Percentiles rank a stretch among this genome's conserved stretches.
These are phyloP conservation scores for Thunnus thynnus DNA, from an alignment of 2,113 vertebrate species.

Conservation along the genomic window DNA sequence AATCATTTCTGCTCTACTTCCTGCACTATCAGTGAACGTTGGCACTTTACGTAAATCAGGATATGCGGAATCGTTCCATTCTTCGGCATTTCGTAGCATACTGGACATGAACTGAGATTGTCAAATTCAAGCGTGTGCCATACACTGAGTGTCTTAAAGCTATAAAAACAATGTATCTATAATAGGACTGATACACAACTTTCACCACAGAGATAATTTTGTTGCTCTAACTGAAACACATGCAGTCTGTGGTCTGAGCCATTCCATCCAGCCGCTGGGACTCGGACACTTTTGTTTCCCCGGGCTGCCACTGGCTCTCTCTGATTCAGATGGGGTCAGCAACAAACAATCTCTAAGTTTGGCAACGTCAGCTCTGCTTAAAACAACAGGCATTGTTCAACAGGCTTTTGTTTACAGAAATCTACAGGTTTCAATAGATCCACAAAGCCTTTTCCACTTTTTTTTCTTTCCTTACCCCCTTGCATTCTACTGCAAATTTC, in stretches of 20 bases:
- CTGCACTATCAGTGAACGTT: no score
- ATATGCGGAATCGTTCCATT: no score
- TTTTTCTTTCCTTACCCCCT: conserved; percentile 28
- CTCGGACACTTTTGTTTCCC: conserved; percentile 69
- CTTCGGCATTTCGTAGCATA: no score
- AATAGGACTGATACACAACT: neutral
- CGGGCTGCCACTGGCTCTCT: conserved; percentile 51
- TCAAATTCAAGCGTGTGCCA: neutral
- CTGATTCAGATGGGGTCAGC: conserved; percentile 81
- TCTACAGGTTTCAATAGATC: conserved; percentile 76
- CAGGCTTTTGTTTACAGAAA: conserved; percentile 78
- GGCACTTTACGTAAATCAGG: no score
- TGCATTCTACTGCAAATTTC: conserved; percentile 43
- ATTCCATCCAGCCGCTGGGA: conserved; percentile 37
- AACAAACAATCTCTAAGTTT: conserved; percentile 85
- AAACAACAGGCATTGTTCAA: conserved; percentile 84
- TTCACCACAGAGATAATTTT: conserved; percentile 18
- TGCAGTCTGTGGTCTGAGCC: conserved; percentile 38
- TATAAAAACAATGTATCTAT: neutral
- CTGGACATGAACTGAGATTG: no score
- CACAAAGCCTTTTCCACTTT: conserved; percentile 31
- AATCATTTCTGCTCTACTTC: no score
- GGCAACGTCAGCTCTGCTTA: conserved; percentile 82
- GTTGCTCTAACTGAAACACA: conserved; percentile 29
- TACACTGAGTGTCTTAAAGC: neutral